These are phyloP conservation scores for Tarsius wallacei DNA, from an alignment of 2,797 vertebrate genomes.

Conservation along the genomic window DNA sequence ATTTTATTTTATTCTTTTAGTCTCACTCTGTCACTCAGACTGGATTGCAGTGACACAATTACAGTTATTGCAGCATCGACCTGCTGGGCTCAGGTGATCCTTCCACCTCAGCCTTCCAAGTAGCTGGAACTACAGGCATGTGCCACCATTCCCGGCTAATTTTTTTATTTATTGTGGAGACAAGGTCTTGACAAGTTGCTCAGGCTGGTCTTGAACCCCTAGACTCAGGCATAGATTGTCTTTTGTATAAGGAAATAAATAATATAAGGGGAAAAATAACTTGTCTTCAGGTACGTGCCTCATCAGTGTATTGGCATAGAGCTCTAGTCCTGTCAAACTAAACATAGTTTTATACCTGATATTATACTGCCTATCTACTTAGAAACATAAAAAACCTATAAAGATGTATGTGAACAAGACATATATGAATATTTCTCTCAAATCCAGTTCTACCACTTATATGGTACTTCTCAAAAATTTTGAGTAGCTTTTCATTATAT, in stretches of 20 bases:
- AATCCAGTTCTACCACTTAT: neutral
- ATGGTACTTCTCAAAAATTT: neutral
- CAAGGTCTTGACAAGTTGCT: too few species aligned
- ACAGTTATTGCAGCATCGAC: too few species aligned
- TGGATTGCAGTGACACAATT: too few species aligned
- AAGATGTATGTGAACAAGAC: neutral
- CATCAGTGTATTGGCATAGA: neutral
- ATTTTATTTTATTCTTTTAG: too few species aligned
- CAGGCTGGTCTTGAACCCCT: too few species aligned
- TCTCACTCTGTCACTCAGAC: too few species aligned
- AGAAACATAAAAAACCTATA: neutral
- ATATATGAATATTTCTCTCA: neutral
- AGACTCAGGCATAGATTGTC: too few species aligned
- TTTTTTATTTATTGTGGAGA: too few species aligned
- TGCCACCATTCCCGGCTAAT: too few species aligned
- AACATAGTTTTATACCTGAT: rapidly evolving
- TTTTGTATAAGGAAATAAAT: slow-evolving; percentile 7
- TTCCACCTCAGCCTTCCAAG: too few species aligned
- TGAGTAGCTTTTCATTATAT: neutral
- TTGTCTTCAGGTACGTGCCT: rapidly evolving
- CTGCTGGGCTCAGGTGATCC: too few species aligned
- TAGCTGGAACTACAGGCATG: too few species aligned
- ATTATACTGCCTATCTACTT: neutral
- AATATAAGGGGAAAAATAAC: neutral
- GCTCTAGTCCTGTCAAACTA: neutral